Percentiles rank a stretch among this genome's conserved stretches.
phyloP scores from a whole-genome alignment of 2,113 vertebrate species.

The Hippoglossus stenolepis region DNA sequence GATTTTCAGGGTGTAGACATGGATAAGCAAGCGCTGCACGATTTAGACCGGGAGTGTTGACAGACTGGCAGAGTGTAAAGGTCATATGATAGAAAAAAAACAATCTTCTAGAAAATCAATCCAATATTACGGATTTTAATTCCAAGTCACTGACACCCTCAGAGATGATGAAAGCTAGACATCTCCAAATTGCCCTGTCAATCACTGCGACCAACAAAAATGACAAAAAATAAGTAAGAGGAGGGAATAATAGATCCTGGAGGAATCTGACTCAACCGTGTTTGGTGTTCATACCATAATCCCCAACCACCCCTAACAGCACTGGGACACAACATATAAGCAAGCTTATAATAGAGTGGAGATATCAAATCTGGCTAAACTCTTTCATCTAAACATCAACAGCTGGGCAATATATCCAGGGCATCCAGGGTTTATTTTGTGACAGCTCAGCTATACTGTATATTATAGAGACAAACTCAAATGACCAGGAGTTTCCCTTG shows the following conservation, averaged over 20 bases:
- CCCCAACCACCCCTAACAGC: not conserved
- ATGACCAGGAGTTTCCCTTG: not conserved
- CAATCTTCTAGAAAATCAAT: slow-evolving; percentile 63
- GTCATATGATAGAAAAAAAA: slow-evolving; percentile 56
- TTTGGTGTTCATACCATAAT: not conserved
- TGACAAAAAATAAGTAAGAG: slow-evolving; percentile 52
- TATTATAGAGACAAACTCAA: not conserved
- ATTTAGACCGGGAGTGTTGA: slow-evolving; percentile 40
- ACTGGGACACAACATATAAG: slow-evolving; percentile 10
- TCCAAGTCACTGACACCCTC: slow-evolving; percentile 72
- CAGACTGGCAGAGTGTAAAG: slow-evolving; percentile 61
- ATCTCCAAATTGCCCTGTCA: slow-evolving; percentile 83
- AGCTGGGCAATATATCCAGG: not conserved
- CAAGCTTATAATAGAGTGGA: slow-evolving; percentile 22
- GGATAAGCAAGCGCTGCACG: slow-evolving; percentile 17
- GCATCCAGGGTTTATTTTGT: not conserved
- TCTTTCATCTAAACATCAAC: slow-evolving; percentile 8
- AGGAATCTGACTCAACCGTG: slow-evolving; percentile 12
- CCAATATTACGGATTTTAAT: slow-evolving; percentile 79
- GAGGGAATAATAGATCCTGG: slow-evolving; percentile 41
- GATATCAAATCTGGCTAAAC: slow-evolving; percentile 21
- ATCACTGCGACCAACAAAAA: slow-evolving; percentile 74
- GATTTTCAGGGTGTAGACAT: slow-evolving; percentile 8
- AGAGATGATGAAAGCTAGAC: slow-evolving; percentile 74
- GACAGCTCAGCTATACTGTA: not conserved